phyloP scores from a whole-genome alignment of 2,113 vertebrate genomes.

The Oncorhynchus keta region DNA sequence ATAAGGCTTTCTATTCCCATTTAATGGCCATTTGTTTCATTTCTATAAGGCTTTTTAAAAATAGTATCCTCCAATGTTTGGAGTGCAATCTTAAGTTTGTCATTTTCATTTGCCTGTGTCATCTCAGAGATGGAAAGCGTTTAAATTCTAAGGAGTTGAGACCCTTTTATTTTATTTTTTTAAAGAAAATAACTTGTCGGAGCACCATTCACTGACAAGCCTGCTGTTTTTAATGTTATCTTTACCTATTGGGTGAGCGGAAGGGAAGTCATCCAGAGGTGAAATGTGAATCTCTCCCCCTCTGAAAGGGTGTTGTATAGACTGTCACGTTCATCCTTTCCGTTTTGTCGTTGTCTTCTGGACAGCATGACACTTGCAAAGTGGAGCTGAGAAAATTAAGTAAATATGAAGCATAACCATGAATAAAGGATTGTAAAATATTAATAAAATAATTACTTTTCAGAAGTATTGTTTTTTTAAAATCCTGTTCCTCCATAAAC shows the following conservation, averaged over 20 bases:
- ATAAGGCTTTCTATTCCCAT: neutral
- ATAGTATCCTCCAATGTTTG: slow-evolving; percentile 66
- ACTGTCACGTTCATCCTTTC: slow-evolving; percentile 47
- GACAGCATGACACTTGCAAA: slow-evolving; percentile 70
- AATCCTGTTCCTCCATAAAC: neutral
- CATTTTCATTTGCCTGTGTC: slow-evolving; percentile 23
- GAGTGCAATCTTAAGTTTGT: slow-evolving; percentile 63
- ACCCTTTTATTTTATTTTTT: neutral
- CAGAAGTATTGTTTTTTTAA: slow-evolving; percentile 54
- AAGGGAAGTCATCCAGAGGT: slow-evolving; percentile 46
- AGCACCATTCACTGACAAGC: slow-evolving; percentile 40
- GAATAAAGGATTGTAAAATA: slow-evolving; percentile 82
- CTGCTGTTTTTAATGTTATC: slow-evolving; percentile 54
- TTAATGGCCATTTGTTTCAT: slow-evolving; percentile 37
- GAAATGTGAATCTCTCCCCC: slow-evolving; percentile 69
- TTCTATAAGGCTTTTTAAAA: slow-evolving; percentile 38
- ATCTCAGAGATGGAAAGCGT: slow-evolving; percentile 30
- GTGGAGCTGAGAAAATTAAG: slow-evolving; percentile 55
- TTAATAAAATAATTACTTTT: slow-evolving; percentile 81
- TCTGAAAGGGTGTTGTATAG: slow-evolving; percentile 65
- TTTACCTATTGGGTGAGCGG: slow-evolving; percentile 45
- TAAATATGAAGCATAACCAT: slow-evolving; percentile 70
- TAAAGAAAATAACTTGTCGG: neutral
- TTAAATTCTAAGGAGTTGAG: slow-evolving; percentile 35
- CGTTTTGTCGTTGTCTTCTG: slow-evolving; percentile 51